Conservation (phyloP, 2,113 vertebrate species). For the Brachyistius frenatus region DNA sequence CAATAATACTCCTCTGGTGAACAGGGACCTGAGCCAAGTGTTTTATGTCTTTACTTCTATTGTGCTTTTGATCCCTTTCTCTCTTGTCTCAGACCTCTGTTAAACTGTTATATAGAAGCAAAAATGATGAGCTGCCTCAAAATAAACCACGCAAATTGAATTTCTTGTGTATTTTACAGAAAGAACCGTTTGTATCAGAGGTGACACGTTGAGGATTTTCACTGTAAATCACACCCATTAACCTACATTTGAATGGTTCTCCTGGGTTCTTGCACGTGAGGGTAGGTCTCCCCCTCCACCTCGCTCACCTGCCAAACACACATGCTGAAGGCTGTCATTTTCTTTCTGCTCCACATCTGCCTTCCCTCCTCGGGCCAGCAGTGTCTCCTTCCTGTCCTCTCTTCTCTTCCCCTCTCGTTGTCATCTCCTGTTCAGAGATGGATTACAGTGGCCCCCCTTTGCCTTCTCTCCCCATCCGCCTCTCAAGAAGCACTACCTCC, state of each 20-base stretch:
- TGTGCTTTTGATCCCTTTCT: slow-evolving; percentile 21
- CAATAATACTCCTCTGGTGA: slow-evolving; percentile 57
- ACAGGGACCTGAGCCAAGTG: slow-evolving; percentile 31
- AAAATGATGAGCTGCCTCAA: neutral
- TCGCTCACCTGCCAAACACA: slow-evolving; percentile 40
- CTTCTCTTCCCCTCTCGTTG: slow-evolving; percentile 23
- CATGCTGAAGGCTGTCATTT: slow-evolving; percentile 61
- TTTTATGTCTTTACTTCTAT: slow-evolving; percentile 38
- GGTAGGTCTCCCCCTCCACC: slow-evolving; percentile 30
- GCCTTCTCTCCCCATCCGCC: neutral
- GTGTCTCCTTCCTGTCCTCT: slow-evolving; percentile 42
- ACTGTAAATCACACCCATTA: slow-evolving; percentile 49
- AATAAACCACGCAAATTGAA: neutral
- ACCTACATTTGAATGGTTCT: slow-evolving; percentile 29
- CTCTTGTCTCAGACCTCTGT: slow-evolving; percentile 28
- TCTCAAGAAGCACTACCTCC: neutral
- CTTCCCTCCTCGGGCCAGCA: neutral
- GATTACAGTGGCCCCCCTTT: slow-evolving; percentile 32
- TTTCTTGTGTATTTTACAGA: slow-evolving; percentile 5
- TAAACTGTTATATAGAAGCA: slow-evolving; percentile 13
- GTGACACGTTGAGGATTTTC: slow-evolving; percentile 10
- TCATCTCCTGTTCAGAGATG: slow-evolving; percentile 44
- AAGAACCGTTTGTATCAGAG: neutral
- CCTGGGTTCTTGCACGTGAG: slow-evolving; percentile 22
- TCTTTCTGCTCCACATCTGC: slow-evolving; percentile 55